Evolutionary conservation across 2,797 vertebrate species (phyloP).

Genomic region (Neopelma chrysocephalum): DNA sequence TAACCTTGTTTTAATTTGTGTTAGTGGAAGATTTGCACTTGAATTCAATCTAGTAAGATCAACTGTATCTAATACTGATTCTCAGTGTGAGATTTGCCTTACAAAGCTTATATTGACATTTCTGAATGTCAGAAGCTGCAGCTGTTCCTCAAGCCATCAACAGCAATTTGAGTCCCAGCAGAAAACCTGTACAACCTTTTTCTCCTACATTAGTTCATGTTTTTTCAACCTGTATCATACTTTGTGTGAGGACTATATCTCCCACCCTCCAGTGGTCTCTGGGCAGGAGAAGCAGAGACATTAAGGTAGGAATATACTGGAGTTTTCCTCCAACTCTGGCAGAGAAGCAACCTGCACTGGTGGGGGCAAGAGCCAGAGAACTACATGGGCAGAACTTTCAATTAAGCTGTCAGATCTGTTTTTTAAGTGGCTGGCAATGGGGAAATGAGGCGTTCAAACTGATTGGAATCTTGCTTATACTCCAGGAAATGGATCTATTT

Average conservation of each 20-base stretch:
- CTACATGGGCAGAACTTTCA: background rate
- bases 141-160: background rate
- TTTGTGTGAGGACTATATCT: background rate
- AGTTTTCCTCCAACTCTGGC: background rate
- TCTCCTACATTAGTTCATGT: background rate
- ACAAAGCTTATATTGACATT: background rate
- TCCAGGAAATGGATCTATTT: background rate
- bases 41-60: background rate
- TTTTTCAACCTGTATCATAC: background rate
- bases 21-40: background rate
- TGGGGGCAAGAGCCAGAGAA: background rate
- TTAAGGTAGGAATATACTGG: background rate
- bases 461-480: background rate
- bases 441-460: background rate
- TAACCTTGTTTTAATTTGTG: slow-evolving; percentile 24
- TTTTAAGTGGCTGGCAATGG: background rate
- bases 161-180: background rate
- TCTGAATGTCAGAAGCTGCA: background rate
- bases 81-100: background rate
- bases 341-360: fast-evolving
- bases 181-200: background rate
- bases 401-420: background rate
- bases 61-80: background rate
- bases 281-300: background rate
- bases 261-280: background rate